Evolutionary conservation across 1,140 invertebrate species (phyloP), one percentile per base, ranked within the genome.

Genomic region (Oscheius sp.): DNA sequence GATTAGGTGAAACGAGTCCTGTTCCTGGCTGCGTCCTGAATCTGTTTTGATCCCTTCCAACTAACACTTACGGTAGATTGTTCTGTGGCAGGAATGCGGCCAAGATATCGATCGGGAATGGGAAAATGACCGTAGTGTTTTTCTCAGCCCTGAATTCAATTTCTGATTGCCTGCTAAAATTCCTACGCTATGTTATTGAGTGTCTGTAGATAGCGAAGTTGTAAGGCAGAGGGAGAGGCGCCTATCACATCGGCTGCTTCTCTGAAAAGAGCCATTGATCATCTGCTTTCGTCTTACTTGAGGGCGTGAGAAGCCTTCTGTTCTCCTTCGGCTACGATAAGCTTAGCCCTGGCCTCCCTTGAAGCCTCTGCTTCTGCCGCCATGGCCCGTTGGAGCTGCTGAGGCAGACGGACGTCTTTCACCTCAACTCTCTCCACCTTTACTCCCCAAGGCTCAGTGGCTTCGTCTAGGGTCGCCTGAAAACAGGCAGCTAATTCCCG

Each of bases 101-200:
- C 52, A 96, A 83, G 79, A 95, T 89, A 82, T 96, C 93, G 82
- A 96, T 92, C 34, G 94, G 94, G 77, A 97, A 88, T 28, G 94
- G 94, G 86, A 96, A 97, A 71, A 97, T 91, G 80, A 96, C 95
- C 15, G 94, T 97, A 3, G 93, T 95, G 85, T 95, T 96, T 87
- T 95, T 96, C 88, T 97, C 94, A 1, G 93, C 92, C 42, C 93
- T 93, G 45, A 74, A 63, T 34, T 63, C 36, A 32, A n/a, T 31
- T 75, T 26, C 10, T 15, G 7, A 64, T 42, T 23, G 10, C 36
- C 13, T 36, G 15, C 10, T 10, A 10, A 34, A 34, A 63, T 18
- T 32, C 36, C 29, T 67, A 81, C 79, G 78, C 84, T 26, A 87
- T 87, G 29, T 81, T 79, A 73, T 82, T 86, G 18, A 89, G 79